Conservation (phyloP, 1,140 invertebrate species). For the Drosophila seguyi region DNA sequence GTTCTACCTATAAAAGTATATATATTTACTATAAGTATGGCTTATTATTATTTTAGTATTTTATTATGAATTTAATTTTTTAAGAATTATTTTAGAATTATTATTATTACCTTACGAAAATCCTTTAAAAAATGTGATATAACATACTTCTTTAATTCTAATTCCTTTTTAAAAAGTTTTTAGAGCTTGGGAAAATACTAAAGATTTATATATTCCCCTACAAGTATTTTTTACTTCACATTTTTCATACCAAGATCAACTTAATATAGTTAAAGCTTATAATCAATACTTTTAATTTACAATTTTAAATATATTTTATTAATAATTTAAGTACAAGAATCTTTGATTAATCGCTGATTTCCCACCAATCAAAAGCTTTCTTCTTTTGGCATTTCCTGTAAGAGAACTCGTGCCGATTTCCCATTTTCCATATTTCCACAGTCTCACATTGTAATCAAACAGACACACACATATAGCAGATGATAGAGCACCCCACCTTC, state of each 20-base stretch:
- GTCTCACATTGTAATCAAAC: constrained; percentile 42
- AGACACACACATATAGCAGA: constrained; percentile 13
- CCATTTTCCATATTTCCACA: constrained; percentile 34
- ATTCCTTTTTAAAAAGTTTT: no score
- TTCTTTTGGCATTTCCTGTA: constrained; percentile 13
- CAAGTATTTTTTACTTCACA: neutral
- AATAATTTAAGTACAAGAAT: neutral
- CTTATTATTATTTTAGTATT: no score
- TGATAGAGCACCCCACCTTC: constrained; percentile 11
- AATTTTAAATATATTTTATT: neutral
- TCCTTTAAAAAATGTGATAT: no score
- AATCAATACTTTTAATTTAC: neutral
- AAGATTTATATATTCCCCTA: no score
- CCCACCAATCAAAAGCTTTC: constrained; percentile 10
- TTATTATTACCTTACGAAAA: no score
- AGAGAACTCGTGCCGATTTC: constrained; percentile 12
- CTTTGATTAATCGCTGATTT: neutral
- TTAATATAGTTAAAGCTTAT: neutral
- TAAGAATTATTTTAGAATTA: no score
- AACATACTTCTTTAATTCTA: no score
- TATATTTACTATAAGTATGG: no score
- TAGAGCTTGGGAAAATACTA: no score
- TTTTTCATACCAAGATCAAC: neutral
- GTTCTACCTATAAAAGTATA: neutral
- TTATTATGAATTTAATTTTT: no score